Percentiles rank a stretch among this genome's conserved stretches.
These are phyloP conservation scores for Drosophila prostipennis DNA, from an alignment of 2,888 invertebrate species.

Conservation along the genomic window DNA sequence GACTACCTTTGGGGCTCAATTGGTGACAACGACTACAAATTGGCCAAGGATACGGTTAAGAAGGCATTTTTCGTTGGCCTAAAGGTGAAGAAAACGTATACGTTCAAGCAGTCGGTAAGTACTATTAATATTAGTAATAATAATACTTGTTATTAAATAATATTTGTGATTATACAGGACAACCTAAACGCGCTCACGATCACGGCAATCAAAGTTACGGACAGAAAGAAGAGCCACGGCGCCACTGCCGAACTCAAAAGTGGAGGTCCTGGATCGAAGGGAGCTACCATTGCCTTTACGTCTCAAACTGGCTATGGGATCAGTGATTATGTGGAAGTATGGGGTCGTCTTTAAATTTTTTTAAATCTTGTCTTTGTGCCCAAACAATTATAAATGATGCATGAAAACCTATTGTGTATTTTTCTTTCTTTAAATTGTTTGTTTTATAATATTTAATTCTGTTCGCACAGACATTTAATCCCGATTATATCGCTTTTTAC, in stretches of 20 bases:
- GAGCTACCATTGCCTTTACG: constrained; percentile 84
- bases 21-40: constrained; percentile 60
- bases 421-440: too few species aligned
- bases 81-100: constrained; percentile 59
- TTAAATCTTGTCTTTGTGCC: constrained; percentile 2
- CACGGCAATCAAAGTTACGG: constrained; percentile 66
- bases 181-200: constrained; percentile 65
- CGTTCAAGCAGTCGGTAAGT: constrained; percentile 72
- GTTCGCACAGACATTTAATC: too few species aligned
- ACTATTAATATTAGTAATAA: neutral
- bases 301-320: constrained; percentile 84
- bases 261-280: constrained; percentile 84
- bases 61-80: constrained; percentile 69
- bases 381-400: neutral
- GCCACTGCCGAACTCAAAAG: constrained; percentile 81
- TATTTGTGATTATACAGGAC: constrained; percentile 36
- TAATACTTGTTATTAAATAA: too few species aligned
- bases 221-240: constrained; percentile 73
- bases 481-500: too few species aligned
- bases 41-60: constrained; percentile 70
- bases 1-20: constrained; percentile 76
- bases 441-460: too few species aligned
- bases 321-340: constrained; percentile 75
- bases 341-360: constrained; percentile 59
- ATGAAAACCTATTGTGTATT: neutral